phyloP scores from a whole-genome alignment of 2,888 invertebrate species.

The Pyrrhia umbra region DNA sequence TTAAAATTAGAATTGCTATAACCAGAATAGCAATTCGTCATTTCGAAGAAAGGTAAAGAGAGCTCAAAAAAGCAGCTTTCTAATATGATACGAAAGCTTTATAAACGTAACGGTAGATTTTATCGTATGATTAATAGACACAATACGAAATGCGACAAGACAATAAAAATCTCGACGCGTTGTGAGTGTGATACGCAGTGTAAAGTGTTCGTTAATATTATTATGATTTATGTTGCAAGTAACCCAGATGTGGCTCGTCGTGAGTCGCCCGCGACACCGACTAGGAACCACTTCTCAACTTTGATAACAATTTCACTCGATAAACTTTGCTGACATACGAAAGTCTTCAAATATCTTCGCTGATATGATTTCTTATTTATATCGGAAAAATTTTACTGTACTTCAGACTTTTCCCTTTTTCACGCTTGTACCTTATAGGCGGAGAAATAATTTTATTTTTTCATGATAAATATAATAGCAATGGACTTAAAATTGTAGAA shows the following conservation, averaged over 20 bases:
- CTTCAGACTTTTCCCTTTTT: background rate
- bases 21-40: slow-evolving; percentile 39
- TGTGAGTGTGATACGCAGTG: slow-evolving; percentile 55
- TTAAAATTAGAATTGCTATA: slow-evolving; percentile 10
- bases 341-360: slow-evolving; percentile 31
- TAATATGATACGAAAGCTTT: slow-evolving; percentile 51
- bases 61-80: slow-evolving; percentile 49
- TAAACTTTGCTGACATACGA: slow-evolving; percentile 50
- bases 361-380: slow-evolving; percentile 24
- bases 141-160: slow-evolving; percentile 53
- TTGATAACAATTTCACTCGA: slow-evolving; percentile 66
- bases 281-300: slow-evolving; percentile 70
- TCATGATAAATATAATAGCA: too few species aligned
- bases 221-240: slow-evolving; percentile 83
- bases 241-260: slow-evolving; percentile 76
- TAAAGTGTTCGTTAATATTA: slow-evolving; percentile 75
- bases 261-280: slow-evolving; percentile 75
- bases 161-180: slow-evolving; percentile 54
- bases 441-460: too few species aligned
- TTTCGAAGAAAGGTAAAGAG: slow-evolving; percentile 39
- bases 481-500: slow-evolving; percentile 1
- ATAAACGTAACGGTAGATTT: slow-evolving; percentile 42
- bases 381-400: slow-evolving; percentile 16
- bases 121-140: slow-evolving; percentile 51
- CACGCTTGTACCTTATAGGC: too few species aligned